Base-by-base conservation (phyloP, 1,140 invertebrate species). In the Meloidogyne floridensis region DNA sequence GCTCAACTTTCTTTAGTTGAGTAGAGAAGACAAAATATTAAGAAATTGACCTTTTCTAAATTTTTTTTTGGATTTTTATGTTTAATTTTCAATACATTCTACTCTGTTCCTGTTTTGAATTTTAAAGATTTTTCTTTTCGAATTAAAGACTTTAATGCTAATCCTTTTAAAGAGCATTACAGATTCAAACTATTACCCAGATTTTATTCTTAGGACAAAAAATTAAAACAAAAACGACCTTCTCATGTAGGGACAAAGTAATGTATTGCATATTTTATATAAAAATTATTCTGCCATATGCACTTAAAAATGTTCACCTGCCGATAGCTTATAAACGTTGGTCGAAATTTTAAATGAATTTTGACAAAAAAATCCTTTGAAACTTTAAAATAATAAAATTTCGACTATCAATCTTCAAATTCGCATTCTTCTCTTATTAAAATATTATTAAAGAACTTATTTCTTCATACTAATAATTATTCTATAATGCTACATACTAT, bases 1-100 rank as follows among this genome's bases (percentile, higher is more conserved):
- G 97, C 97, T 90, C 96, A 98, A 92, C 94, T 98, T 86, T 96
- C 96, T 8, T 80, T 89, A 54, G 77, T 88, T 77, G 87, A 89
- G 42, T 87, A 75, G 59, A 70, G 53, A 47, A 47, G 7, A 74
- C 18, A 54, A 74, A 47, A 4, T 32, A 6, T 20, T 6, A n/a
- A 13, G 11, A 76, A 18, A 77, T 54, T n/a, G 15, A 54, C 69
- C 13, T 77, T 18, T 11, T 72, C 6, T 11, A 0, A 54, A 9
- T 0, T 32, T 15, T 56, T 76, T 51, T 76, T 76, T 15, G 15
- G 51, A 76, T 20, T 9, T 76, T 76, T 53, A 32, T 54, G 32
- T 42, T 65, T 32, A 56, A 51, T 20, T 76, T 54, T 47, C n/a
- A 76, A 56, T 20, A 20, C 3, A 11, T 54, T 76, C 13, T 79